Percentiles rank a stretch among this genome's conserved stretches.
These are phyloP conservation scores for Eudasyphora cyanicolor DNA, from an alignment of 2,888 invertebrate genomes.

Conservation along the genomic window DNA sequence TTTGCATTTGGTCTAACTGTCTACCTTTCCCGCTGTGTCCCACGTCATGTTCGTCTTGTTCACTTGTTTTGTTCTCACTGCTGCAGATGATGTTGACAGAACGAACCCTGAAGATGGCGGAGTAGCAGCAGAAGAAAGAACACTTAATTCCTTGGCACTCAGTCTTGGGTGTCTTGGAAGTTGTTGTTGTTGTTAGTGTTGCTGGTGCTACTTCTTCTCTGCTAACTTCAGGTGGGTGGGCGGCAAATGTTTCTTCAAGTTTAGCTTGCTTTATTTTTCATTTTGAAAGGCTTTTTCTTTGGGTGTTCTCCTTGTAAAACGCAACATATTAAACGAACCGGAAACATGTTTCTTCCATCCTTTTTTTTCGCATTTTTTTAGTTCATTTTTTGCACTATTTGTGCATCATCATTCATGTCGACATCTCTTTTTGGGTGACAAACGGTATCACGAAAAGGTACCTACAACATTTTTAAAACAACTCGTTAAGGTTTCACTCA, in stretches of 20 bases:
- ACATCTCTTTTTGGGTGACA: conserved; percentile 52
- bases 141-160: conserved; percentile 49
- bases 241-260: conserved; percentile 26
- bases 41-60: not conserved
- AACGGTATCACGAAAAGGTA: conserved; percentile 52
- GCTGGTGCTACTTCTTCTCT: not conserved
- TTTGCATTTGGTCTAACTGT: conserved; percentile 44
- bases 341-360: conserved; percentile 63
- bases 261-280: conserved; percentile 33
- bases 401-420: conserved; percentile 58
- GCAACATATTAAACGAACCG: conserved; percentile 69
- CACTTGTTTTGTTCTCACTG: not conserved
- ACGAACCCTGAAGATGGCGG: not conserved
- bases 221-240: conserved; percentile 22
- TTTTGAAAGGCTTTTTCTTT: conserved; percentile 43
- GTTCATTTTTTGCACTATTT: conserved; percentile 43
- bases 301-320: conserved; percentile 48
- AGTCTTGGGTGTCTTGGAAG: not conserved
- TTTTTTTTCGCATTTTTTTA: conserved; percentile 19
- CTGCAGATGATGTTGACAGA: not conserved
- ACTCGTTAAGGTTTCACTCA: conserved; percentile 50
- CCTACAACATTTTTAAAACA: conserved; percentile 43
- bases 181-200: not conserved
- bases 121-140: not conserved
- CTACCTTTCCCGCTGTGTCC: conserved; percentile 7